phyloP scores from a whole-genome alignment of 2,113 vertebrate species.

The Nycticebus coucang region DNA sequence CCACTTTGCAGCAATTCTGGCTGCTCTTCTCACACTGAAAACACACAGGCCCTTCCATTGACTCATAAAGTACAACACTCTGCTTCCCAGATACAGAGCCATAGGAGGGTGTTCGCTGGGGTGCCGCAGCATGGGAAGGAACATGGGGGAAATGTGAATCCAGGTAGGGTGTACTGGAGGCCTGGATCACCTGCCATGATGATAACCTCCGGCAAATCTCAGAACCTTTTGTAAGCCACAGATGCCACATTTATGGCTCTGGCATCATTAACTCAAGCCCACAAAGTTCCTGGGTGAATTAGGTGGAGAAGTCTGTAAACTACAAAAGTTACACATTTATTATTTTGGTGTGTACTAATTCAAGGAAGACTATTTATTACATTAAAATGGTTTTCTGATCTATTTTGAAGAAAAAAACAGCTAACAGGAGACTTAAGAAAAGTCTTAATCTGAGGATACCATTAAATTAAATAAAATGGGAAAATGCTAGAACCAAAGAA shows the following conservation, averaged over 20 bases:
- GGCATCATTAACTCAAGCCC: background rate
- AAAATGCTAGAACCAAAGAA: background rate
- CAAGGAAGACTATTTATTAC: background rate
- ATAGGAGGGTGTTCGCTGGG: background rate
- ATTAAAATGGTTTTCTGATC: background rate
- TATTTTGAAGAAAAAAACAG: background rate
- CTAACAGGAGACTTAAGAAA: background rate
- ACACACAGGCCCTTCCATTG: background rate
- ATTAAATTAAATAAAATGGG: background rate
- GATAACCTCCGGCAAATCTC: background rate
- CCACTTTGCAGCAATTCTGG: constrained; percentile 29
- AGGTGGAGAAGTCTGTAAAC: background rate
- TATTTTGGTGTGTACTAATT: background rate
- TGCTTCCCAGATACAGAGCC: background rate
- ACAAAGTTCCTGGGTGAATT: background rate
- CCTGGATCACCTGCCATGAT: background rate
- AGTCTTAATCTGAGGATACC: background rate
- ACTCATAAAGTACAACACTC: background rate
- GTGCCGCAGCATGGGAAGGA: background rate
- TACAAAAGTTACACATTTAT: background rate
- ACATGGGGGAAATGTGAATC: background rate
- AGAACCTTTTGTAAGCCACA: background rate
- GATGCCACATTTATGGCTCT: background rate
- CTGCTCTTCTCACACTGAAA: background rate
- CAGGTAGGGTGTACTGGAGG: accelerated